phyloP scores from a whole-genome alignment of 2,113 vertebrate species.

The Delphinapterus leucas region DNA sequence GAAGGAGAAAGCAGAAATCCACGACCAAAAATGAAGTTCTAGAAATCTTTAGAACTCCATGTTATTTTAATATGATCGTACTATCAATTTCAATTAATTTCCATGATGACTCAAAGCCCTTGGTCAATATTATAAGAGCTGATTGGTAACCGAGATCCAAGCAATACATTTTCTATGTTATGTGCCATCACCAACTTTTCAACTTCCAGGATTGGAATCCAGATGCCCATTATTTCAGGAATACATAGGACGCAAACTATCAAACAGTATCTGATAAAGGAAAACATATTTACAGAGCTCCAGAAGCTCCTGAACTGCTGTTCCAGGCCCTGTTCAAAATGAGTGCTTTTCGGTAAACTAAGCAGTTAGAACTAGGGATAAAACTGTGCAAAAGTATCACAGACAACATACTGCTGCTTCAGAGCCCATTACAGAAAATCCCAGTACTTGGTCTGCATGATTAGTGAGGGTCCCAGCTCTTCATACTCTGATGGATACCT shows the following conservation, averaged over 20 bases:
- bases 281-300: not conserved
- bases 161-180: not conserved
- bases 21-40: constrained; percentile 1
- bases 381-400: not conserved
- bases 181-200: not conserved
- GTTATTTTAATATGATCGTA: not conserved
- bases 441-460: not conserved
- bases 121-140: not conserved
- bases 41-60: not conserved
- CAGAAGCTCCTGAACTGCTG: not conserved
- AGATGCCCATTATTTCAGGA: not conserved
- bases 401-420: not conserved
- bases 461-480: not conserved
- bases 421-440: constrained; percentile 9
- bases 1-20: not conserved
- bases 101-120: not conserved
- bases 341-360: not conserved
- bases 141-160: not conserved
- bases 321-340: not conserved
- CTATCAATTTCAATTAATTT: constrained; percentile 14
- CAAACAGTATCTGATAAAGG: not conserved
- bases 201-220: not conserved
- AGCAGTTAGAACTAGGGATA: not conserved
- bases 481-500: not conserved
- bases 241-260: not conserved